Base-by-base conservation (phyloP, 2,888 invertebrate species). In the Chironomus tentans region DNA sequence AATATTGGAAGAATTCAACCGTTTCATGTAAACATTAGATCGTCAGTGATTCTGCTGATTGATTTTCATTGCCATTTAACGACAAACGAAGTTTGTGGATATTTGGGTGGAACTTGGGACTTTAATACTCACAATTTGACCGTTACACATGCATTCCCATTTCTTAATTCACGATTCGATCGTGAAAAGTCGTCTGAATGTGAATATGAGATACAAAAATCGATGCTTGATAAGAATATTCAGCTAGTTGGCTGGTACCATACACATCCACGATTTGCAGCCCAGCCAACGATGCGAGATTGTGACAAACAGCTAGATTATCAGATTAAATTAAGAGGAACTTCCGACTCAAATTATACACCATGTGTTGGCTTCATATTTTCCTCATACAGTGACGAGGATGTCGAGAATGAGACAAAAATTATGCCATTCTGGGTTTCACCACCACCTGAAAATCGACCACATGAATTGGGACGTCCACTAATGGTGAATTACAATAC, bases 11-110 rank as follows among this genome's bases (percentile, higher is more conserved):
- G 95, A 85, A 90, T 96, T 76, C 97, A 97, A 83, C 97, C 97
- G 12, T 97, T 97, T 83, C 85, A 93, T 76, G 90, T 97, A 5
- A 92, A 94, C 21, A 88, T 97, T 77, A 91, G 92, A 76, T 93
- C 95, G 22, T 95, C 95, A 80, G 92, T 95, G 2, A 89, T 93
- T 77, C 86, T 97, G 21, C 87, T 97, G 77, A 91, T 96, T 81
- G 97, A 97, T 83, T 92, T 97, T 80, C 97, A 97, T 82, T 94
- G 95, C 81, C 97, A 97, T 84, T 86, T 97, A 79, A 94, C 93
- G n/a, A 92, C 91, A 81, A 92, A 92, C 79, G 97, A 97, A 86
- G 94, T 97, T 13, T 94, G 94, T 81, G 98, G 98, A n/a, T 98
- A 97, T 83, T 85, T 98, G 72, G 97, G 93, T 72, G 97, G 98